phyloP scores from a whole-genome alignment of 2,888 invertebrate species.

The Cactoblastis cactorum region DNA sequence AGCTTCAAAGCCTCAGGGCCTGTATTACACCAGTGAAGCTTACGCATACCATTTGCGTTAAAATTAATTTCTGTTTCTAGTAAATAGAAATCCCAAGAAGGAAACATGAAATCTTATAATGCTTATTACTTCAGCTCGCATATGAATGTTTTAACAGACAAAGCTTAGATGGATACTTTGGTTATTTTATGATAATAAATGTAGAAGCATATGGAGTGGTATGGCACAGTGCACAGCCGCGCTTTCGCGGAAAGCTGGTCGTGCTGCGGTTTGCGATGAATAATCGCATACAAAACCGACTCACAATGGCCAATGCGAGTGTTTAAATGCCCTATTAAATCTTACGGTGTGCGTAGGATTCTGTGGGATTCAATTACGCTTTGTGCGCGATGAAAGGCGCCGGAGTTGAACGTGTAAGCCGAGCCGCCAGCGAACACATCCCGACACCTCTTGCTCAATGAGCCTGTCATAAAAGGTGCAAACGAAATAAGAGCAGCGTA shows the following conservation, averaged over 20 bases:
- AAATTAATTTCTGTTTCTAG: constrained; percentile 30
- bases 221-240: constrained; percentile 47
- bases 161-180: constrained; percentile 24
- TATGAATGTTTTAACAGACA: constrained; percentile 34
- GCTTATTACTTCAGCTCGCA: constrained; percentile 20
- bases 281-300: constrained; percentile 73
- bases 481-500: constrained; percentile 64
- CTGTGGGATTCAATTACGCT: constrained; percentile 79
- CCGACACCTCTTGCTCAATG: constrained; percentile 77
- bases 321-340: constrained; percentile 80
- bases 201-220: constrained; percentile 31
- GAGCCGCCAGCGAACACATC: constrained; percentile 72
- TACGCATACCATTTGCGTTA: constrained; percentile 25
- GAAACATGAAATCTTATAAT: constrained; percentile 9
- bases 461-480: constrained; percentile 77
- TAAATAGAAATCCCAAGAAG: constrained; percentile 9
- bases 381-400: constrained; percentile 76
- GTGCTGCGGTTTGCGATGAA: constrained; percentile 67
- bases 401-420: constrained; percentile 70
- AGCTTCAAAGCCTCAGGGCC: constrained; percentile 37
- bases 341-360: constrained; percentile 76
- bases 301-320: constrained; percentile 78
- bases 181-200: constrained; percentile 14
- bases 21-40: constrained; percentile 42
- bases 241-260: constrained; percentile 65